These are phyloP conservation scores for Ptychobarbus kaznakovi DNA, from an alignment of 2,797 vertebrate genomes.

Conservation along the genomic window DNA sequence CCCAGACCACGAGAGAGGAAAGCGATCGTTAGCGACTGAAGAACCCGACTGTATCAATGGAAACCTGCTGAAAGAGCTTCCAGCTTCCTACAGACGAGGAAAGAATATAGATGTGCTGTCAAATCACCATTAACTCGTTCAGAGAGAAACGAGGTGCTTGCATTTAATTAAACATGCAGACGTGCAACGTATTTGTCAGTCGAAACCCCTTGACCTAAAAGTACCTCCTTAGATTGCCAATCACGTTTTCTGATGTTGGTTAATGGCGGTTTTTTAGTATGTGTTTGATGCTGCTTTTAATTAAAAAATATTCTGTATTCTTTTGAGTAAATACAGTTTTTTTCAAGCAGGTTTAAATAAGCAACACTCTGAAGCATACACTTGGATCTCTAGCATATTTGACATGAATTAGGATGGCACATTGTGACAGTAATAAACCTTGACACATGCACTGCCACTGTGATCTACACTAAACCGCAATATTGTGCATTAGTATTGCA, in stretches of 20 bases:
- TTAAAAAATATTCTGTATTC: not conserved
- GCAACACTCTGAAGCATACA: too few species aligned
- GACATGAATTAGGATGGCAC: not conserved
- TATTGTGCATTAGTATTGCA: not conserved
- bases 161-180: not conserved
- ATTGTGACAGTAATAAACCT: not conserved
- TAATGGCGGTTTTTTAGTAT: too few species aligned
- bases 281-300: not conserved
- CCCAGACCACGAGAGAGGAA: slow-evolving; percentile 32
- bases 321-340: too few species aligned
- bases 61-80: slow-evolving; percentile 40
- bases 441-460: not conserved
- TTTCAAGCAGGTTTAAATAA: too few species aligned
- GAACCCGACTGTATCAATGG: slow-evolving; percentile 27
- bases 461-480: not conserved
- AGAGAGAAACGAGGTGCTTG: not conserved
- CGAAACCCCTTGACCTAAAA: not conserved
- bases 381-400: not conserved
- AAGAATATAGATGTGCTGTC: not conserved
- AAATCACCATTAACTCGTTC: slow-evolving; percentile 40
- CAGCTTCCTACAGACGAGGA: slow-evolving; percentile 9
- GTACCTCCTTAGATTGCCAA: too few species aligned
- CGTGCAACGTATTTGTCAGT: not conserved
- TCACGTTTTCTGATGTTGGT: too few species aligned
- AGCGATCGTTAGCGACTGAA: slow-evolving; percentile 12